These are phyloP conservation scores for Ahaetulla prasina DNA, from an alignment of 2,113 vertebrate genomes.

Conservation along the genomic window DNA sequence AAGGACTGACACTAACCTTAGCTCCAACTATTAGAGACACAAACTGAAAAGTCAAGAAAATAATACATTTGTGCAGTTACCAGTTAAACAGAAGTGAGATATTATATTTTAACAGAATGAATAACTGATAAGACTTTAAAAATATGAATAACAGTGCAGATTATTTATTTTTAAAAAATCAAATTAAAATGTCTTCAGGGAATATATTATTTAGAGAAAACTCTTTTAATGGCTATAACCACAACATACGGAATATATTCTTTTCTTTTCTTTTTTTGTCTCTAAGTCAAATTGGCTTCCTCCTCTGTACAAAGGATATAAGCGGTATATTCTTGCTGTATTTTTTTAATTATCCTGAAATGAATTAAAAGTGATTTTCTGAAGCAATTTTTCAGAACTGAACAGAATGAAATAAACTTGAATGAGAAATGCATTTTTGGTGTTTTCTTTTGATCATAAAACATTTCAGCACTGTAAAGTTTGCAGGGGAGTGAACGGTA, in stretches of 20 bases:
- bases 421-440: neutral
- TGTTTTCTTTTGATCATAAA: neutral
- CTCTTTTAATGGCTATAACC: conserved; percentile 30
- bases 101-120: neutral
- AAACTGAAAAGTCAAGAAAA: neutral
- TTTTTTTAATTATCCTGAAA: neutral
- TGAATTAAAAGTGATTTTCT: neutral
- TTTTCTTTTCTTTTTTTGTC: neutral
- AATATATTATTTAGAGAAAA: conserved; percentile 20
- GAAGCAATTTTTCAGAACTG: neutral
- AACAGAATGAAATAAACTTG: neutral
- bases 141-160: conserved; percentile 32
- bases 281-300: conserved; percentile 27
- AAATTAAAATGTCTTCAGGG: conserved; percentile 42
- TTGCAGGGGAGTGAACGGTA: neutral
- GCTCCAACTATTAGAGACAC: neutral
- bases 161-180: conserved; percentile 42
- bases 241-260: conserved; percentile 39
- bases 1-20: neutral
- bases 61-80: neutral
- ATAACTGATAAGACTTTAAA: conserved; percentile 11
- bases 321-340: neutral
- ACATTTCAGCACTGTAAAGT: neutral
- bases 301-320: conserved; percentile 17
- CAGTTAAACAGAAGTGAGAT: neutral